Base-by-base conservation (phyloP, 2,888 invertebrate genomes). In the Campoplex nolae region DNA sequence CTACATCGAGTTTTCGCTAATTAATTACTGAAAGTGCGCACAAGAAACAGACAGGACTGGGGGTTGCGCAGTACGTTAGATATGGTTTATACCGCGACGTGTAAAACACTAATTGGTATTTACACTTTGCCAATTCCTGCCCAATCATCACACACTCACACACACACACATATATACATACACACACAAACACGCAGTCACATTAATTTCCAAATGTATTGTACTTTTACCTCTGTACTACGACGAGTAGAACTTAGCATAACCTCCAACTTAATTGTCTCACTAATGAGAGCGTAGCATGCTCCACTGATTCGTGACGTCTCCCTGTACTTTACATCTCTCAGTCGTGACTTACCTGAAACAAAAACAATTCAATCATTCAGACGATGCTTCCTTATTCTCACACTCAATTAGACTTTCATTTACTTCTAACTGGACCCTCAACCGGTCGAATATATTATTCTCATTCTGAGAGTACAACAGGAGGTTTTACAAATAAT, bases 1-100 rank as follows among this genome's bases (percentile, higher is more conserved):
- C 86, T 77, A 85, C 89, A 88, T 89, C 89, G 90, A 90, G 90
- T 91, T 92, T 92, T 91, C 91, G 89, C 90, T 92, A 92, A 92
- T 92, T 92, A 92, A 92, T 92, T 92, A 90, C 90, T 85, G 88
- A 86, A 89, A 90, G 88, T 88, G 89, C 89, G 89, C 86, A 78
- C 79, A 83, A 74, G 71, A 68, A 68, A 75, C 48, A 67, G 77
- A 73, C 81, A 32, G 23, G 58, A 68, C 18, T 51, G 28, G 32
- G 74, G 54, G 74, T 48, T 42, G 73, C 48, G 65, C 38, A 45
- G 58, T 71, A 23, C 23, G 23, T 48, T n/a, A 67, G 65, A 18
- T 75, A n/a, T n/a, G 35, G 62, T 18, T 56, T 56, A 51, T 45
- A 80, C 84, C 77, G 54, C 77, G 54, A 77, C 32, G 74, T 48